Evolutionary conservation across 2,888 invertebrate species (phyloP).

Genomic region (Himalopsyche japonica): DNA sequence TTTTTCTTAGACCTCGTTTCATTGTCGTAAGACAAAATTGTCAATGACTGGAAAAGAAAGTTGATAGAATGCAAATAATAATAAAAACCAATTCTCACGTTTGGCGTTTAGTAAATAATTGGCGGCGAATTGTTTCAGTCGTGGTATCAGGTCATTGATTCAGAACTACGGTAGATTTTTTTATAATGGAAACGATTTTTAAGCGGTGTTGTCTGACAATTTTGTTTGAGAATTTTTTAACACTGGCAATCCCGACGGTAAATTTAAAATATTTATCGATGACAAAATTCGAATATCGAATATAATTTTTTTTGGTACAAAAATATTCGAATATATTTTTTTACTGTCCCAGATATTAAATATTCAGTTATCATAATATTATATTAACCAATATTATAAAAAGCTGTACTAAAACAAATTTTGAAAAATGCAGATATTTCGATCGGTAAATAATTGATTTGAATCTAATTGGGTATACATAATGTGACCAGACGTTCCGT

Average conservation of each 20-base stretch:
- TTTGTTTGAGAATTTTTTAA: not conserved
- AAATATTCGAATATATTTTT: no score
- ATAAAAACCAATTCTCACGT: constrained; percentile 5
- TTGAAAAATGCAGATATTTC: no score
- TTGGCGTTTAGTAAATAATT: not conserved
- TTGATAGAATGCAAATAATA: not conserved
- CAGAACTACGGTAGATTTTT: not conserved
- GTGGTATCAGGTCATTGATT: not conserved
- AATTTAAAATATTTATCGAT: no score
- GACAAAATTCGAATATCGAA: no score
- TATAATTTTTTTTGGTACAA: no score
- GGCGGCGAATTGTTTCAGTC: not conserved
- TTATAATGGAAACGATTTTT: not conserved
- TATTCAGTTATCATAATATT: no score
- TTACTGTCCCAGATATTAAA: no score
- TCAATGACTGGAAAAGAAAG: constrained; percentile 12
- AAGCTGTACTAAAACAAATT: no score
- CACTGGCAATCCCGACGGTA: not conserved
- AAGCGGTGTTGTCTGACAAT: not conserved
- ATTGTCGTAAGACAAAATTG: constrained; percentile 7
- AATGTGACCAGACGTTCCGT: no score
- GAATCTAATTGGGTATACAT: no score
- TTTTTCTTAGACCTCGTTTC: not conserved
- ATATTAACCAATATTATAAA: no score
- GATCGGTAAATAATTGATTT: no score